Evolutionary conservation across 1,140 invertebrate genomes (phyloP).

Genomic region (Pygmarrhopalites habei): DNA sequence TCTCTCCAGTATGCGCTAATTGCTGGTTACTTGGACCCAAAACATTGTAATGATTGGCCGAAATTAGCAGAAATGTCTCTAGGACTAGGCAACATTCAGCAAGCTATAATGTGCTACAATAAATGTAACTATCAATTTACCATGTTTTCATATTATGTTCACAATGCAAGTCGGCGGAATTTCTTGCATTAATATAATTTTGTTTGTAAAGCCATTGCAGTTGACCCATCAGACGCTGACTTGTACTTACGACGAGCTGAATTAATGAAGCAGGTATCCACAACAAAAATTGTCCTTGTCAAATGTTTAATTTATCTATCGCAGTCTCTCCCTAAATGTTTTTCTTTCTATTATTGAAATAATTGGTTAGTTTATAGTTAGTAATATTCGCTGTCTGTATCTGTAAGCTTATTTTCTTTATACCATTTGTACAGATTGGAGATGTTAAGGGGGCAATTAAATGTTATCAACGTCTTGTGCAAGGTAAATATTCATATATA

Average conservation of each 20-base stretch:
- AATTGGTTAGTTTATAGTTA: no score
- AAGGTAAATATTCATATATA: constrained; percentile 43
- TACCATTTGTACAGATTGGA: constrained; percentile 48
- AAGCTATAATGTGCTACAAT: constrained; percentile 74
- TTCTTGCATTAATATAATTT: no score
- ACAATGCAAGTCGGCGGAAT: no score
- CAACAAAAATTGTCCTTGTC: no score
- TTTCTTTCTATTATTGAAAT: no score
- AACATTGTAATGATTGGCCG: constrained; percentile 75
- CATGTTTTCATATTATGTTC: constrained; percentile 18
- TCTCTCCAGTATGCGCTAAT: constrained; percentile 78
- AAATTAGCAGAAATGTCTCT: constrained; percentile 69
- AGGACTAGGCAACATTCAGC: constrained; percentile 62
- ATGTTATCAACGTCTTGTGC: constrained; percentile 66
- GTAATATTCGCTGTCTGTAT: no score
- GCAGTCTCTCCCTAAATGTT: no score
- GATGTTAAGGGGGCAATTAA: constrained; percentile 62
- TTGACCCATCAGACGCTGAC: constrained; percentile 48
- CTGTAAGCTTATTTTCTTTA: no score
- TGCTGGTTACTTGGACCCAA: constrained; percentile 74
- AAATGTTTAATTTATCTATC: no score
- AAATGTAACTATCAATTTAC: constrained; percentile 47
- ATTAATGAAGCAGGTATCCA: constrained; percentile 57
- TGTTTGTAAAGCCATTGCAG: constrained; percentile 54
- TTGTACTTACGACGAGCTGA: constrained; percentile 65